Percentiles rank a stretch among this genome's conserved stretches.
Conservation (phyloP, 2,113 vertebrate species). For the Plecotus auritus region DNA sequence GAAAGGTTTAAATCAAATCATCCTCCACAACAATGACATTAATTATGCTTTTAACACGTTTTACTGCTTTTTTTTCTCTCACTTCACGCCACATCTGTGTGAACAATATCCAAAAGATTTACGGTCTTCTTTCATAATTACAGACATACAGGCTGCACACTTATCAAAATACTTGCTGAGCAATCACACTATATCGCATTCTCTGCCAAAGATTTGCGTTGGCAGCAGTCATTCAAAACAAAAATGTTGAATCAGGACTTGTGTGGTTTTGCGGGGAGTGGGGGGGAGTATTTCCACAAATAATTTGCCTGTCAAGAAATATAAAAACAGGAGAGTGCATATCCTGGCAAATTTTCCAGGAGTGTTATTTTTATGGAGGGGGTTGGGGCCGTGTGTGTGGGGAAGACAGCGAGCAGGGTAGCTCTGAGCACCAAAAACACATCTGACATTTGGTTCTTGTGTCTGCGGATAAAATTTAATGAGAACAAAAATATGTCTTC, state of each 20-base stretch:
- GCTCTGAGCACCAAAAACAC: constrained; percentile 54
- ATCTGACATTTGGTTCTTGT: constrained; percentile 80
- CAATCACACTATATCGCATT: constrained; percentile 80
- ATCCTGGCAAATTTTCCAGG: neutral
- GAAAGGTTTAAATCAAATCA: constrained; percentile 84
- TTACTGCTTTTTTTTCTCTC: constrained; percentile 80
- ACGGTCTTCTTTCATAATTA: constrained; percentile 89
- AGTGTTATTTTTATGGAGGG: neutral
- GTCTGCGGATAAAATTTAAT: constrained; percentile 81
- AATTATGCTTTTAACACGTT: constrained; percentile 89
- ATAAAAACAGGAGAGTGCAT: neutral
- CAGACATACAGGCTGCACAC: constrained; percentile 83
- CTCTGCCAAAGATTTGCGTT: constrained; percentile 82
- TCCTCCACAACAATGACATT: constrained; percentile 85
- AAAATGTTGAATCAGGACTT: constrained; percentile 83
- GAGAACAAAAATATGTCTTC: constrained; percentile 82
- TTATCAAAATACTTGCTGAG: constrained; percentile 91
- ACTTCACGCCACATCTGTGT: constrained; percentile 88
- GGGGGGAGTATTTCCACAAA: constrained; percentile 68
- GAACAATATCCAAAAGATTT: constrained; percentile 89
- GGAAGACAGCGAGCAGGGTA: neutral
- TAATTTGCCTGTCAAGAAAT: constrained; percentile 75
- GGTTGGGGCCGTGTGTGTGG: neutral
- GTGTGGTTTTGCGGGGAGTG: constrained; percentile 47
- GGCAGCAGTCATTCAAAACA: constrained; percentile 86